Base-by-base conservation (phyloP, 2,888 invertebrate species). In the Theretra japonica region DNA sequence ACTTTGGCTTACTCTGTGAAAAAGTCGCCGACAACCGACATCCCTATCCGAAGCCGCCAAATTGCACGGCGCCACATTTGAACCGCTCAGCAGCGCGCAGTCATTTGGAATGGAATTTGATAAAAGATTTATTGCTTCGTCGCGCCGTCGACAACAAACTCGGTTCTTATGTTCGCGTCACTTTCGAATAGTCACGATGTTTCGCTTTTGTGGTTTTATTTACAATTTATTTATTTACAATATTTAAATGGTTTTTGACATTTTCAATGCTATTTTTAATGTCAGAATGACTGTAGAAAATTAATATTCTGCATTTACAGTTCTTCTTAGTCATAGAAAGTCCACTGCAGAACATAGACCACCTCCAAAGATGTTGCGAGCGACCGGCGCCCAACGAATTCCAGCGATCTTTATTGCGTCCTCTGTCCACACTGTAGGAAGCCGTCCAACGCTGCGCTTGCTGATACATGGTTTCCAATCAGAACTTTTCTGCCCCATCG, bases 21-120 rank as follows among this genome's bases (percentile, higher is more conserved):
- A 53, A 53, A 53, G n/a, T 53, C n/a, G 53, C n/a, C 53, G 53
- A 53, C 53, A 53, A n/a, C 19, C 53, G 53, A 53, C 65, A 65
- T 48, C 65, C 23, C 65, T 65, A 65, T 4, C n/a, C n/a, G 33
- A 21, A 48, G 48, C 23, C 41, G 21, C 23, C 41, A 65, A 65
- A 65, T 65, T 48, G 65, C 65, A 65, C 17, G 41, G 23, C 65
- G 65, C 23, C 65, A 65, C 48, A 65, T 65, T n/a, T 23, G 48
- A 33, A 62, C 21, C 33, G 48, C 4, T 65, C 65, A 41, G 25
- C 65, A 23, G 65, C 23, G 23, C 41, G 65, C 65, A 65, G 5
- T 65, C 65, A 48, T 23, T 65, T 23, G 65, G 48, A 65, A 65
- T 65, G 65, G 65, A 48, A 65, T 65, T 65, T 65, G 65, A 65